Evolutionary conservation across 2,797 vertebrate species (phyloP), one percentile per base, ranked within the genome.

Genomic region (Microctenopoma lineatum): DNA sequence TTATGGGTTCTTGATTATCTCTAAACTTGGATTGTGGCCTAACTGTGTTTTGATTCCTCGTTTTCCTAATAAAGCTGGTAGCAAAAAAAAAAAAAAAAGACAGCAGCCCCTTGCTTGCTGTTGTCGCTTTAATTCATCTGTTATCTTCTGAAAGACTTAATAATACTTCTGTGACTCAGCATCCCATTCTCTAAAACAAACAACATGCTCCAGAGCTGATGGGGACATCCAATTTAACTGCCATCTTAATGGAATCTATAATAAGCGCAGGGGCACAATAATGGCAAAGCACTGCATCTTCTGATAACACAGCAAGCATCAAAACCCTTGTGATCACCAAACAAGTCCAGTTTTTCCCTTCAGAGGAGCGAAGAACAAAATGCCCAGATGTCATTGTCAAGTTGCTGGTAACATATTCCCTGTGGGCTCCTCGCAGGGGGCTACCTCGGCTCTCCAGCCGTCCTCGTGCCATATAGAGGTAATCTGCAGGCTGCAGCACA

Each of bases 201-300:
- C 92, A 93, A 88, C 86, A 89, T 89, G 84, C 86, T 88, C 84
- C 63, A 42, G 85, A 87, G 89, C 90, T 92, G 92, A 92, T 91
- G 88, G 93, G 91, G 89, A 92, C 91, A 83, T 90, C 90, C 92
- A 93, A 94, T 94, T 93, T 93, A 91, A 88, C 88, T 91, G 91
- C 85, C 92, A 95, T 94, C 93, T 93, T 94, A 95, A 95, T 95
- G 90, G 93, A 94, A 95, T 95, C 93, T 94, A 92, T 95, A 94
- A 94, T 93, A 93, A 93, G 91, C 80, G 52, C 84, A 79, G 88
- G 85, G 89, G 80, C 82, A 83, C 86, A 90, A 91, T 91, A 89
- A 91, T 85, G 88, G 90, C 89, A 89, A 83, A 81, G 84, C 84
- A 75, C 84, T 83, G 85, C 87, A 90, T 92, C 89, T 90, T 84